These are phyloP conservation scores for Dendrolimus pini DNA, from an alignment of 2,888 invertebrate species.

Conservation along the genomic window DNA sequence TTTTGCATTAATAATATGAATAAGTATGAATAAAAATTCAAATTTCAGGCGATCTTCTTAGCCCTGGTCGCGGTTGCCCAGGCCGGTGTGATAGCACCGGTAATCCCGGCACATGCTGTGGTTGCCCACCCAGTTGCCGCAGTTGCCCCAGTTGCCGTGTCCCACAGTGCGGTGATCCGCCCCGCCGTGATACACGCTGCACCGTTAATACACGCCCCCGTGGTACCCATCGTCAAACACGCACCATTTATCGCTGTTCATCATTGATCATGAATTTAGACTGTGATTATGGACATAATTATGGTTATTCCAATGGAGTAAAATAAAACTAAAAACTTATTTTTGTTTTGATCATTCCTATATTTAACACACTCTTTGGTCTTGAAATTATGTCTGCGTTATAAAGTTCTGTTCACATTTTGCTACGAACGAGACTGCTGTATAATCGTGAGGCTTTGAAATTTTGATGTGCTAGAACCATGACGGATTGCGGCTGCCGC, in stretches of 20 bases:
- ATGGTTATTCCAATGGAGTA: too few species aligned
- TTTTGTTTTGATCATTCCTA: too few species aligned
- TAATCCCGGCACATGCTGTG: slow-evolving; percentile 25
- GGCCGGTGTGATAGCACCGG: slow-evolving; percentile 53
- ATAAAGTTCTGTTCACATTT: too few species aligned
- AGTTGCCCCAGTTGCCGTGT: slow-evolving; percentile 38
- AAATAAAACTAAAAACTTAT: too few species aligned
- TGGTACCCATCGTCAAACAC: slow-evolving; percentile 45
- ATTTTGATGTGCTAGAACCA: too few species aligned
- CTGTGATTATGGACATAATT: too few species aligned
- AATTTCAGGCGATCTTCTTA: slow-evolving; percentile 56
- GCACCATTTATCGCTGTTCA: slow-evolving; percentile 52
- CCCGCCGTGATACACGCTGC: slow-evolving; percentile 24
- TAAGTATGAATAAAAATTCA: neutral
- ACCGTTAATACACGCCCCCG: slow-evolving; percentile 40
- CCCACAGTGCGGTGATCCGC: slow-evolving; percentile 26
- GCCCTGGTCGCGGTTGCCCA: slow-evolving; percentile 56
- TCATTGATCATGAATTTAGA: slow-evolving; percentile 25
- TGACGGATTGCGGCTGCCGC: slow-evolving; percentile 8
- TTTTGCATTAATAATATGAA: too few species aligned
- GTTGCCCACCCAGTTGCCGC: slow-evolving; percentile 44
- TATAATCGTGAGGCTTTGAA: too few species aligned
- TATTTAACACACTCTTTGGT: too few species aligned
- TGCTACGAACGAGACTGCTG: too few species aligned
- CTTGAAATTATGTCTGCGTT: too few species aligned